A percentile compares a stretch with the other conserved stretches of the same genome.
Conservation (phyloP, 2,888 invertebrate genomes). For the Eretmocerus hayati region DNA sequence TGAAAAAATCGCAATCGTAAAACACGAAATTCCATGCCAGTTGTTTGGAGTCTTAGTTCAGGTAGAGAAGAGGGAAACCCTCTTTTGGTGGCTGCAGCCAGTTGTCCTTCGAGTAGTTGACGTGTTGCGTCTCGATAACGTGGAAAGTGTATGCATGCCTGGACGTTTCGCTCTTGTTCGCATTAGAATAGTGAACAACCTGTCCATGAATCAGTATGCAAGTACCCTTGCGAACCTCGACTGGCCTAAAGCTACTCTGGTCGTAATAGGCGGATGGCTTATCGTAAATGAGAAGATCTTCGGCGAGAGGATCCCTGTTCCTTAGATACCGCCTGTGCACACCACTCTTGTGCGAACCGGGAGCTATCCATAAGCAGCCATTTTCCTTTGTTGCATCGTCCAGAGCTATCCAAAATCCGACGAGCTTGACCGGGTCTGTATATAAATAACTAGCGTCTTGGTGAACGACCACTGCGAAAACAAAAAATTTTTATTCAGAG, state of each 20-base stretch:
- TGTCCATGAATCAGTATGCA: slow-evolving; percentile 86
- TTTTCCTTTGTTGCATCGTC: slow-evolving; percentile 90
- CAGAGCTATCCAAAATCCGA: slow-evolving; percentile 94
- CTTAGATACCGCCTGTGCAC: slow-evolving; percentile 66
- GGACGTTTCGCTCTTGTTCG: slow-evolving; percentile 74
- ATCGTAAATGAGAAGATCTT: slow-evolving; percentile 62
- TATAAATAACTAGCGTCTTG: slow-evolving; percentile 85
- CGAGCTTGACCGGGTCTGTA: slow-evolving; percentile 71
- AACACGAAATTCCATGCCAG: not conserved
- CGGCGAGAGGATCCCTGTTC: slow-evolving; percentile 60
- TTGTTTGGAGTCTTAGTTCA: slow-evolving; percentile 6
- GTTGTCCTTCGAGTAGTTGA: slow-evolving; percentile 71
- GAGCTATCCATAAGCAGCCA: slow-evolving; percentile 89
- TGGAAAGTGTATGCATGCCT: slow-evolving; percentile 96
- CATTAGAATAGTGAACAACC: slow-evolving; percentile 87
- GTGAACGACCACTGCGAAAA: slow-evolving; percentile 63
- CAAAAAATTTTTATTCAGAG: too few species aligned
- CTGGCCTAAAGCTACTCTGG: slow-evolving; percentile 65
- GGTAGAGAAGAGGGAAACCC: slow-evolving; percentile 66
- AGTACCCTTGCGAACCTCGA: slow-evolving; percentile 80
- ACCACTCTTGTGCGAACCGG: slow-evolving; percentile 83
- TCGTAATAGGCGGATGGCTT: slow-evolving; percentile 64
- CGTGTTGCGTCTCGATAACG: slow-evolving; percentile 70
- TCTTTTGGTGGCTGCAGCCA: slow-evolving; percentile 76
- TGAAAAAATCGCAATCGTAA: too few species aligned